These are phyloP conservation scores for Emydoidea blandingii DNA, from an alignment of 2,797 vertebrate genomes.

Conservation along the genomic window DNA sequence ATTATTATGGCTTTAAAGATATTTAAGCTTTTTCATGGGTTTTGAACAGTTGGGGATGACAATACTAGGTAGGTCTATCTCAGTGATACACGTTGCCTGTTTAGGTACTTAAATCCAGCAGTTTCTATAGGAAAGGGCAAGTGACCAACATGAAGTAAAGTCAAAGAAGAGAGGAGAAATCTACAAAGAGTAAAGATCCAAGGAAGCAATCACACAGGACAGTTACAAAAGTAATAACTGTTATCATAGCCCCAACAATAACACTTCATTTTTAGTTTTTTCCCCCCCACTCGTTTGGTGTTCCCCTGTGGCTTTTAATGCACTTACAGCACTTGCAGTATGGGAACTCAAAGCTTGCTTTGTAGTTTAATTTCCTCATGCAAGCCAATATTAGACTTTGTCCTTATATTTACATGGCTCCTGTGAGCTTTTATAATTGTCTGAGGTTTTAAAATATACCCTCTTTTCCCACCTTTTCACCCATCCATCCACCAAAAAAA, in stretches of 20 bases:
- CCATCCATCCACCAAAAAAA: neutral
- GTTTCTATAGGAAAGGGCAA: neutral
- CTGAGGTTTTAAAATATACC: too few species aligned
- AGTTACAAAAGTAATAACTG: neutral
- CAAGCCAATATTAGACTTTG: neutral
- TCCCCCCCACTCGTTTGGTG: neutral
- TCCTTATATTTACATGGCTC: neutral
- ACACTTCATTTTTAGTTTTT: constrained; percentile 10
- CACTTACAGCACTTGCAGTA: neutral
- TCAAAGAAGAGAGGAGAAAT: neutral
- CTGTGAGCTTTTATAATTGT: neutral
- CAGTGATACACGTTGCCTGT: too few species aligned
- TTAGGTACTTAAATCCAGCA: neutral
- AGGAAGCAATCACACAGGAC: neutral
- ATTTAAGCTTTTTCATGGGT: neutral
- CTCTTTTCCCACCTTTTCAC: too few species aligned
- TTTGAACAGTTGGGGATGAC: neutral
- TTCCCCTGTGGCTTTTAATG: constrained; percentile 2
- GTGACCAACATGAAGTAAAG: neutral
- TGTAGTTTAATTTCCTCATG: neutral
- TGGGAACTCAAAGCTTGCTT: neutral
- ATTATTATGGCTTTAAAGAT: neutral
- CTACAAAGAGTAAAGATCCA: neutral
- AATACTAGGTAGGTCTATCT: too few species aligned
- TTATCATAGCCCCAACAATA: constrained; percentile 1